phyloP scores from a whole-genome alignment of 2,888 invertebrate genomes.

The Myopa testacea region DNA sequence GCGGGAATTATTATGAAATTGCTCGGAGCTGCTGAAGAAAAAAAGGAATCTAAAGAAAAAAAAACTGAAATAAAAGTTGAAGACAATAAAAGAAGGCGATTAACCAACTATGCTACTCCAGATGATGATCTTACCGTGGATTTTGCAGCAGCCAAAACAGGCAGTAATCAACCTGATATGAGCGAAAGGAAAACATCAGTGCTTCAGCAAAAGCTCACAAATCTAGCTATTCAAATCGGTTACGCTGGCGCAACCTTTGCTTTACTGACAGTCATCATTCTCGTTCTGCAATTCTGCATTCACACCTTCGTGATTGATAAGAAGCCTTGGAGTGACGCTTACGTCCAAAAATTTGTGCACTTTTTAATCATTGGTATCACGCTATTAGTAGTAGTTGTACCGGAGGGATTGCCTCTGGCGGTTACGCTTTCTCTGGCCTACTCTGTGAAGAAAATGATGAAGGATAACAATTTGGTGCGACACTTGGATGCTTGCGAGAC shows the following conservation, averaged over 20 bases:
- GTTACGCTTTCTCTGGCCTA: slow-evolving; percentile 98
- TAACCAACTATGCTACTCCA: slow-evolving; percentile 51
- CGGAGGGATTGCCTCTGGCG: slow-evolving; percentile 98
- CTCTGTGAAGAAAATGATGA: slow-evolving; percentile 99
- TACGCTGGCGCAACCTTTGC: slow-evolving; percentile 99
- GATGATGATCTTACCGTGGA: not conserved
- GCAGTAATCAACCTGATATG: slow-evolving; percentile 51
- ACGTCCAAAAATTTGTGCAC: slow-evolving; percentile 92
- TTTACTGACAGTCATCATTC: slow-evolving; percentile 94
- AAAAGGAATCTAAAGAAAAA: not conserved
- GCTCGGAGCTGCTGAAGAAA: slow-evolving; percentile 88
- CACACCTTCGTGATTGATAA: slow-evolving; percentile 84
- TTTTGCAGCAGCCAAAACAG: not conserved
- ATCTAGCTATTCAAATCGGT: slow-evolving; percentile 98
- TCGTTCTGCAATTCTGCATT: slow-evolving; percentile 95
- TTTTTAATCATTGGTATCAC: slow-evolving; percentile 99
- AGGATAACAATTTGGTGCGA: slow-evolving; percentile 98
- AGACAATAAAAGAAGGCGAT: slow-evolving; percentile 29
- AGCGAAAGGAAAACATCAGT: slow-evolving; percentile 94
- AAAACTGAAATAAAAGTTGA: slow-evolving; percentile 60
- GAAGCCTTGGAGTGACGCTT: slow-evolving; percentile 81
- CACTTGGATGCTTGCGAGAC: slow-evolving; percentile 99
- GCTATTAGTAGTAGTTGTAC: slow-evolving; percentile 98
- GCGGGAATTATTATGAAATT: slow-evolving; percentile 97
- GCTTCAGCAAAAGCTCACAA: slow-evolving; percentile 97